Evolutionary conservation across 1,140 invertebrate genomes (phyloP).

Genomic region (Drosophila suzukii): DNA sequence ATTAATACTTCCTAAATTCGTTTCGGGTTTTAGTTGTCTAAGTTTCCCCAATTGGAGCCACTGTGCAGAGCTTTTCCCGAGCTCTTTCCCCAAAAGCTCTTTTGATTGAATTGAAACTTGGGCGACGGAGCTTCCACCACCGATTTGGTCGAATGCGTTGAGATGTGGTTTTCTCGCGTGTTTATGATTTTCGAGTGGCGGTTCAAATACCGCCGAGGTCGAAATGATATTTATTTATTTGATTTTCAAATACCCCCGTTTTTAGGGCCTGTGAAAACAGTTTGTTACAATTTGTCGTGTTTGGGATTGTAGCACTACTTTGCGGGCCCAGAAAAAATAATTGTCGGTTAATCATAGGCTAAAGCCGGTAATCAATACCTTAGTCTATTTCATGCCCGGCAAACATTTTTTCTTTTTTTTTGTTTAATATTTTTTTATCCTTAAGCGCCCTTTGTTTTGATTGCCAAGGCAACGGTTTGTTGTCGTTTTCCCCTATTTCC

Average conservation of each 20-base stretch:
- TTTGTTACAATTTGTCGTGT: constrained; percentile 68
- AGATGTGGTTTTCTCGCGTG: constrained; percentile 8
- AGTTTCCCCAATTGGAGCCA: background rate
- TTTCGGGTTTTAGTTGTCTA: no score
- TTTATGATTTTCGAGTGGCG: constrained; percentile 8
- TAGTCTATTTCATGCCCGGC: constrained; percentile 83
- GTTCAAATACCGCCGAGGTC: constrained; percentile 37
- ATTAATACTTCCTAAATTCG: background rate
- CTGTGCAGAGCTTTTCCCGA: constrained; percentile 21
- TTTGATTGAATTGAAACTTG: constrained; percentile 6
- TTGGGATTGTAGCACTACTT: constrained; percentile 63
- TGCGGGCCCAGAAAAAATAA: constrained; percentile 68
- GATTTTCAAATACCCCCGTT: background rate
- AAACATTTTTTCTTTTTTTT: constrained; percentile 49
- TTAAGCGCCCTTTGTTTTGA: constrained; percentile 27
- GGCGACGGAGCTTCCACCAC: background rate
- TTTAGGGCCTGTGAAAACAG: constrained; percentile 56
- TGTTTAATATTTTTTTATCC: constrained; percentile 1
- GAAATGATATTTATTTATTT: constrained; percentile 1
- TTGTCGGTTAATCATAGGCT: constrained; percentile 81
- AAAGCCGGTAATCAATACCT: constrained; percentile 68
- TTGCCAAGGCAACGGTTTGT: constrained; percentile 49
- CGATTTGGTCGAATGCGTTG: constrained; percentile 48
- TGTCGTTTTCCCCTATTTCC: constrained; percentile 3
- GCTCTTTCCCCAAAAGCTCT: constrained; percentile 39